Conservation (phyloP, 2,888 invertebrate genomes). For the Cataglyphis rosenhaueri region DNA sequence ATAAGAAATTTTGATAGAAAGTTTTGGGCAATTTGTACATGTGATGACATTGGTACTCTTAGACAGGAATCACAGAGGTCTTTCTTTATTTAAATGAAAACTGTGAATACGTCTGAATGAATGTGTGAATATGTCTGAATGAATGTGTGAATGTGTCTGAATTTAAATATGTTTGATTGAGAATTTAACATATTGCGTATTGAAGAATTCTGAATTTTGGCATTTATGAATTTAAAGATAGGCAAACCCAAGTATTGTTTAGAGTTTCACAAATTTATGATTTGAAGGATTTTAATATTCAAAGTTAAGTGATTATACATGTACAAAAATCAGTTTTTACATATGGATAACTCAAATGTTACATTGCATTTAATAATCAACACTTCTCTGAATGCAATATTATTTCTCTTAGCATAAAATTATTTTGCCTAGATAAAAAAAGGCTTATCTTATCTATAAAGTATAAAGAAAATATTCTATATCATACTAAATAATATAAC, state of each 20-base stretch:
- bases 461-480: neutral
- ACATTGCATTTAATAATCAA: neutral
- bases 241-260: neutral
- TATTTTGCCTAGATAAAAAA: constrained; percentile 11
- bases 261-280: neutral
- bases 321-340: neutral
- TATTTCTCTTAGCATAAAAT: neutral
- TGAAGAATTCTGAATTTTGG: neutral
- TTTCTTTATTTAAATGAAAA: neutral
- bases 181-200: neutral
- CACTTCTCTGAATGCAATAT: neutral
- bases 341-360: constrained; percentile 1
- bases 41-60: constrained; percentile 61
- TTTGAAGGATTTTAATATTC: neutral
- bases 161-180: neutral
- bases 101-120: neutral
- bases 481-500: neutral
- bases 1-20: constrained; percentile 6
- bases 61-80: constrained; percentile 2
- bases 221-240: neutral
- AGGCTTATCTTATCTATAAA: constrained; percentile 22
- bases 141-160: neutral
- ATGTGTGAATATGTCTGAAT: neutral
- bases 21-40: constrained; percentile 68
- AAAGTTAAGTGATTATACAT: neutral